Evolutionary conservation across 2,113 vertebrate genomes (phyloP).

Genomic region (Microcebus tavaratra): DNA sequence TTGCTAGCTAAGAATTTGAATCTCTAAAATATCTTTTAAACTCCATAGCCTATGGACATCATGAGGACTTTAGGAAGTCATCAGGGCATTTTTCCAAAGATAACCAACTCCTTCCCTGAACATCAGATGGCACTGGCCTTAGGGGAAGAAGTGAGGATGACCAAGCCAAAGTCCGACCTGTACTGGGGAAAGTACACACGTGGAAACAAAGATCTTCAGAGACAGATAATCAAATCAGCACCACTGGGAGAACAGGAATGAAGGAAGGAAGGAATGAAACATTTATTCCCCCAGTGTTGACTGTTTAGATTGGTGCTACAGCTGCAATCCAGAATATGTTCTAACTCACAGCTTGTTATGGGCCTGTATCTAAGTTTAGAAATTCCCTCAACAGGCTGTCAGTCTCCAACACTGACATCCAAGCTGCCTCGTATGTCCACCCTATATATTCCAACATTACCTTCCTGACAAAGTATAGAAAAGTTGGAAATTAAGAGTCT

Average conservation of each 20-base stretch:
- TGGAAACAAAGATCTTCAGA: neutral
- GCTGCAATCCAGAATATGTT: neutral
- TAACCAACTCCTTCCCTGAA: neutral
- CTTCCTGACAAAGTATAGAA: neutral
- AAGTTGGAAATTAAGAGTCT: neutral
- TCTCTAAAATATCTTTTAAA: neutral
- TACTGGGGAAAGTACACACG: neutral
- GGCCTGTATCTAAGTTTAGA: neutral
- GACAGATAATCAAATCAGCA: neutral
- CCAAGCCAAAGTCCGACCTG: neutral
- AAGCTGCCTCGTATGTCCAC: neutral
- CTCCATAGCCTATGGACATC: neutral
- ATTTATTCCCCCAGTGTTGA: accelerated
- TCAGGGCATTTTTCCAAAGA: neutral
- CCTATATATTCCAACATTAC: neutral
- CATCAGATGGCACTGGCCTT: neutral
- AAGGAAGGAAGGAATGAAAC: neutral
- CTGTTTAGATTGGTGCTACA: neutral
- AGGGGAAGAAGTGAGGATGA: neutral
- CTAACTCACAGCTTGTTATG: neutral
- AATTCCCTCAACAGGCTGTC: neutral
- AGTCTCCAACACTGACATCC: neutral
- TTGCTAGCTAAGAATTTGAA: neutral
- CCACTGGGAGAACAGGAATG: neutral
- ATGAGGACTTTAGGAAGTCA: neutral